Percentiles rank a stretch among this genome's conserved stretches.
These are phyloP conservation scores for Bagarius yarrelli DNA, from an alignment of 2,113 vertebrate species.

Conservation along the genomic window DNA sequence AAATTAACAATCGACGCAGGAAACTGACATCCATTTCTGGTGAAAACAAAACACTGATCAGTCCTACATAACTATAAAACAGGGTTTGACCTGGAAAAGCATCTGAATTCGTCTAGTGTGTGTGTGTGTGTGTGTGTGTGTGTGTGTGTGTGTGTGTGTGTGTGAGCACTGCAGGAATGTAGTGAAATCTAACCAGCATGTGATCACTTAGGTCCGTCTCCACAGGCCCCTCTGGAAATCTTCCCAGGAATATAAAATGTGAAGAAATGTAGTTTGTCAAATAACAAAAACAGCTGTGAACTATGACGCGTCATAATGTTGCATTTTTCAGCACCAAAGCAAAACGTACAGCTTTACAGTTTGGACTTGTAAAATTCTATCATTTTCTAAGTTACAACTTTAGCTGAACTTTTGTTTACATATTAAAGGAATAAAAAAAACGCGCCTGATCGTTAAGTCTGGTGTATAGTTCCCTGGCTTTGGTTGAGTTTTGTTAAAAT, in stretches of 20 bases:
- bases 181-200: constrained; percentile 21
- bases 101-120: not conserved
- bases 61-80: not conserved
- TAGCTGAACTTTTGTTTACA: not conserved
- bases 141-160: no score
- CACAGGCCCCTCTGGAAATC: not conserved
- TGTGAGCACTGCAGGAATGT: constrained; percentile 9
- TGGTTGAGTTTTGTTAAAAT: not conserved
- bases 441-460: not conserved
- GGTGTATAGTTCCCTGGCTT: not conserved
- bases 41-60: not conserved
- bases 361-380: no score
- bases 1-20: not conserved
- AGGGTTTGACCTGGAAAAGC: not conserved
- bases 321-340: not conserved
- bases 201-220: not conserved
- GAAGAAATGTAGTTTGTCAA: not conserved
- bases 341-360: not conserved
- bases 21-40: not conserved
- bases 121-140: no score
- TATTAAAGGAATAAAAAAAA: not conserved
- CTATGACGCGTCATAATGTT: not conserved
- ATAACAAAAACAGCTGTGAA: not conserved
- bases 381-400: not conserved
- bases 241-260: not conserved